These are phyloP conservation scores for Gadus chalcogrammus DNA, from an alignment of 2,113 vertebrate species.

Conservation along the genomic window DNA sequence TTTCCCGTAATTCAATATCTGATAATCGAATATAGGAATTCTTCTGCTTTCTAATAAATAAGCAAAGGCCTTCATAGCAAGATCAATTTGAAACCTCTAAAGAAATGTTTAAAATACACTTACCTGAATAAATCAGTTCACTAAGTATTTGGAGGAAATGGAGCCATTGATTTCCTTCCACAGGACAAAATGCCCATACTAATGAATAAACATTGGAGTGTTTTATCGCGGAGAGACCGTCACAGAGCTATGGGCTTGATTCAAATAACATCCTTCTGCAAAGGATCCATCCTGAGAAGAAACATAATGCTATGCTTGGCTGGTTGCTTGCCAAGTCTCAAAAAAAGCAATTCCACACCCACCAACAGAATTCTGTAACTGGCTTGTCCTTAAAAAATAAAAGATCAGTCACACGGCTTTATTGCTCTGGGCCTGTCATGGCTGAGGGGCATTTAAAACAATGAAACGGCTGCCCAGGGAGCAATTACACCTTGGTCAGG, in stretches of 20 bases:
- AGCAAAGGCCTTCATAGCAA: too few relatives aligned
- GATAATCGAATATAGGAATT: too few relatives aligned
- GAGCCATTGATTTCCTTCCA: constrained; percentile 48
- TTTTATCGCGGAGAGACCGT: constrained; percentile 45
- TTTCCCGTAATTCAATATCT: too few relatives aligned
- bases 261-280: constrained; percentile 51
- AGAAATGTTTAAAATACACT: constrained; percentile 37
- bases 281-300: constrained; percentile 61
- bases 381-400: constrained; percentile 42
- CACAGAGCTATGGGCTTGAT: constrained; percentile 49
- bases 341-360: constrained; percentile 56
- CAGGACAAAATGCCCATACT: constrained; percentile 35
- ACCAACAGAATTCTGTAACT: constrained; percentile 56
- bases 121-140: constrained; percentile 43
- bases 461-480: constrained; percentile 60
- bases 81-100: constrained; percentile 11
- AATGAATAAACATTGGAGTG: constrained; percentile 61
- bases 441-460: constrained; percentile 66
- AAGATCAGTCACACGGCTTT: constrained; percentile 40
- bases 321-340: constrained; percentile 59
- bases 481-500: constrained; percentile 63
- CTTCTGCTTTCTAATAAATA: too few relatives aligned
- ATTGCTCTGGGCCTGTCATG: constrained; percentile 56
- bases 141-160: constrained; percentile 12
- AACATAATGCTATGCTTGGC: constrained; percentile 63